phyloP scores from a whole-genome alignment of 2,113 vertebrate species.

The Nothobranchius furzeri region DNA sequence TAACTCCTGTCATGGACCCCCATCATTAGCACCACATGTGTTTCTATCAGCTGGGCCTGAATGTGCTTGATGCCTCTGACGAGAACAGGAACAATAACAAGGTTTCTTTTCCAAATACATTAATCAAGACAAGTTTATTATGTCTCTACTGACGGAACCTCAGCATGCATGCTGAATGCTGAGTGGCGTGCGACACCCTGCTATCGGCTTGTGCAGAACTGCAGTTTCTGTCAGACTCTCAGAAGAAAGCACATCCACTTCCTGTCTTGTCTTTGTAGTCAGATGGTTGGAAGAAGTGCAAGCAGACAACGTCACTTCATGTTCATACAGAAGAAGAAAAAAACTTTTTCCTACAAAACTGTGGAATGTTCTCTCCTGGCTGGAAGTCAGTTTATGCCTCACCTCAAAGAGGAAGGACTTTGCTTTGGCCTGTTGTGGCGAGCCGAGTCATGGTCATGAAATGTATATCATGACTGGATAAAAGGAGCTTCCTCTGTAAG shows the following conservation, averaged over 20 bases:
- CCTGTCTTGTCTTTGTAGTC: conserved; percentile 45
- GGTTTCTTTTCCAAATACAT: conserved; percentile 64
- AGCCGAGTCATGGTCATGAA: no score
- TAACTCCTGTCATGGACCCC: conserved; percentile 62
- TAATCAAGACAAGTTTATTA: conserved; percentile 61
- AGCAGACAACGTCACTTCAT: conserved; percentile 13
- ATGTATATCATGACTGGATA: no score
- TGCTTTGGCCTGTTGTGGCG: no score
- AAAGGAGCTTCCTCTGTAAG: no score
- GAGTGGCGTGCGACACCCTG: conserved; percentile 36
- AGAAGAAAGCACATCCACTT: conserved; percentile 22
- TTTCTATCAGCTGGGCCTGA: conserved; percentile 57
- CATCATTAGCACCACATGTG: conserved; percentile 67
- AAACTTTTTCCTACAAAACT: no score
- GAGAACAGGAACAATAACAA: conserved; percentile 55
- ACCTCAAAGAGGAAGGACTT: no score
- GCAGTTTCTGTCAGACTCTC: conserved; percentile 23
- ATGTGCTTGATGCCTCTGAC: conserved; percentile 41
- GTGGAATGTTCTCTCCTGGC: no score
- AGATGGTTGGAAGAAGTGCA: conserved; percentile 39
- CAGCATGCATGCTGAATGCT: conserved; percentile 20
- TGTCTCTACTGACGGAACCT: conserved; percentile 38
- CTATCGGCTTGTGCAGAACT: conserved; percentile 42
- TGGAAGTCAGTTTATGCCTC: no score
- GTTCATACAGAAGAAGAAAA: conserved; percentile 30